Percentiles rank a stretch among this genome's conserved stretches.
Conservation (phyloP, 2,113 vertebrate genomes). For the Ceyx margarethae region DNA sequence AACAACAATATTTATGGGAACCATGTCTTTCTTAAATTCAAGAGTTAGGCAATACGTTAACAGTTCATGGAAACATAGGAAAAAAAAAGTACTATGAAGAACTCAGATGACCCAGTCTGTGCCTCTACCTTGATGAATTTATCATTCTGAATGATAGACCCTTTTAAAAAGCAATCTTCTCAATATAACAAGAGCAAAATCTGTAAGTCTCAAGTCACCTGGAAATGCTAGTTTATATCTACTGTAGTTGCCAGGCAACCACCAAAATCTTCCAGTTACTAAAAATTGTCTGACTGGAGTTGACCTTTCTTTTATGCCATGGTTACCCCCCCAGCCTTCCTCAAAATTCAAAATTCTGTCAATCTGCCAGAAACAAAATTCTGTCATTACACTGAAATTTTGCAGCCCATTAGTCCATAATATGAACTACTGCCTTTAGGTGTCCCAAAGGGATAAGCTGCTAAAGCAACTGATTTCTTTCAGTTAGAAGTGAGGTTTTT, state of each 20-base stretch:
- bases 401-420: constrained; percentile 60
- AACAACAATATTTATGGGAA: neutral
- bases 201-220: neutral
- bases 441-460: constrained; percentile 7
- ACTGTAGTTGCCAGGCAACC: constrained; percentile 51
- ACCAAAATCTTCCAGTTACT: constrained; percentile 46
- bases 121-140: neutral
- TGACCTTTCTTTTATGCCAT: constrained; percentile 59
- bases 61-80: neutral
- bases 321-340: constrained; percentile 47
- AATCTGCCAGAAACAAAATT: constrained; percentile 61
- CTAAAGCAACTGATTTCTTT: constrained; percentile 16
- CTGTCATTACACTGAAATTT: constrained; percentile 63
- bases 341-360: constrained; percentile 32
- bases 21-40: neutral
- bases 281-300: constrained; percentile 57
- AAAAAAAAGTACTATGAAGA: neutral
- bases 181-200: neutral
- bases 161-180: neutral
- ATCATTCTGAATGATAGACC: neutral
- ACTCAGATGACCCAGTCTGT: neutral
- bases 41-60: neutral
- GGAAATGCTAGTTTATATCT: constrained; percentile 21
- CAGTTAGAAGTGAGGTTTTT: neutral
- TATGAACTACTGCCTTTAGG: constrained; percentile 36